Evolutionary conservation across 2,797 vertebrate species (phyloP).

Genomic region (Orientallactaga sibirica): DNA sequence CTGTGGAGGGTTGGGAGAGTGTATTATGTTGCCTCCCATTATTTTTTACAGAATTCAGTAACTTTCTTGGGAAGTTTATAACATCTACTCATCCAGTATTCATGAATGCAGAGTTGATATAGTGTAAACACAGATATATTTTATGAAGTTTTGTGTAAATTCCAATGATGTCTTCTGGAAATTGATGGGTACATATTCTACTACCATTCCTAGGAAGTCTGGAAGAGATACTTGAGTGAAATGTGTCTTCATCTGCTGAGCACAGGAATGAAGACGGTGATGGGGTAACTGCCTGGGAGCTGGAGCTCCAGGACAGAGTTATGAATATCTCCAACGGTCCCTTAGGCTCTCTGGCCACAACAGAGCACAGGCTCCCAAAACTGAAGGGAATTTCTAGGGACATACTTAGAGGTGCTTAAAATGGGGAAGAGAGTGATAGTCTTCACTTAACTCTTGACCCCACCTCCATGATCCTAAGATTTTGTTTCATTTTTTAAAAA

Average conservation of each 20-base stretch:
- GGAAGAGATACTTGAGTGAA: background rate
- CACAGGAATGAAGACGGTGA: background rate
- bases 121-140: background rate
- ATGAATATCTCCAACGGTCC: background rate
- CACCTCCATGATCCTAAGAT: background rate
- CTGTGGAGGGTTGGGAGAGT: background rate
- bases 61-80: background rate
- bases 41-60: background rate
- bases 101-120: background rate
- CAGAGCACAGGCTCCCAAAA: background rate
- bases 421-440: background rate
- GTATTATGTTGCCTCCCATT: background rate
- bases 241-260: background rate
- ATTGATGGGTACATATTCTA: constrained; percentile 27
- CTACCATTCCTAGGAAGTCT: constrained; percentile 41
- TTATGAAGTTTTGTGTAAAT: constrained; percentile 15
- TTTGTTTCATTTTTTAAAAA: background rate
- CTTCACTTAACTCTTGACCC: background rate
- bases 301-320: background rate
- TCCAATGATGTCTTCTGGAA: constrained; percentile 50
- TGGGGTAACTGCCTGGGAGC: background rate
- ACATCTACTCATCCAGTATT: background rate
- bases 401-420: background rate
- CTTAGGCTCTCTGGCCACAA: background rate
- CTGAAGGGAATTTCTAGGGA: background rate